A percentile compares a stretch with the other conserved stretches of the same genome.
Evolutionary conservation across 1,140 invertebrate genomes (phyloP).

Genomic region (Eriocheir sinensis): DNA sequence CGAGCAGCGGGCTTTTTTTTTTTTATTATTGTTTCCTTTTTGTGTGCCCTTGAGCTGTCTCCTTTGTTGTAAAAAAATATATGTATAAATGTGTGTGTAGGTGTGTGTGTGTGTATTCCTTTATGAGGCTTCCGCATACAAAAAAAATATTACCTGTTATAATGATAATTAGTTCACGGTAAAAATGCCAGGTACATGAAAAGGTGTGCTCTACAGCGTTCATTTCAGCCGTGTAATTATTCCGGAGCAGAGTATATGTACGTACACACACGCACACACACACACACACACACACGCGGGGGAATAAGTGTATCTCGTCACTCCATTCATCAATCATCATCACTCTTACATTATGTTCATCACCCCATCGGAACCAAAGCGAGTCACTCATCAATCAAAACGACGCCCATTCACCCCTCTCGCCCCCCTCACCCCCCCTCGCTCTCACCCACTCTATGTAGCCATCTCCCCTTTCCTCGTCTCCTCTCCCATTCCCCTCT

Average conservation of each 20-base stretch:
- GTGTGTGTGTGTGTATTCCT: slow-evolving; percentile 33
- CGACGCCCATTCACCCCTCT: background rate
- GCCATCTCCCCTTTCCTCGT: background rate
- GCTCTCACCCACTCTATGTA: background rate
- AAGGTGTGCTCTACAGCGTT: background rate
- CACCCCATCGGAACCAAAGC: background rate
- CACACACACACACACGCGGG: slow-evolving; percentile 5
- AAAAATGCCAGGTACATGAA: background rate
- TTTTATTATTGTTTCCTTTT: no score
- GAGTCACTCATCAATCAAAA: background rate
- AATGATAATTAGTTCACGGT: background rate
- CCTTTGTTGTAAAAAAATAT: no score
- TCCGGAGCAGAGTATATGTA: no score
- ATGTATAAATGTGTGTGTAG: background rate
- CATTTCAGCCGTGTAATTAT: background rate
- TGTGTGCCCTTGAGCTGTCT: no score
- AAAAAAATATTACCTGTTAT: background rate
- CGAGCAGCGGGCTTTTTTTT: no score
- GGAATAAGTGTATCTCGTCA: background rate
- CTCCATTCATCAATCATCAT: slow-evolving; percentile 14
- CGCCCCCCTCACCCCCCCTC: background rate
- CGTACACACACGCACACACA: slow-evolving; percentile 20
- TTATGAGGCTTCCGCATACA: background rate
- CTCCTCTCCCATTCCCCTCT: no score
- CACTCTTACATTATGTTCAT: background rate